Conservation (phyloP, 2,113 vertebrate species). For the Hippocampus zosterae region DNA sequence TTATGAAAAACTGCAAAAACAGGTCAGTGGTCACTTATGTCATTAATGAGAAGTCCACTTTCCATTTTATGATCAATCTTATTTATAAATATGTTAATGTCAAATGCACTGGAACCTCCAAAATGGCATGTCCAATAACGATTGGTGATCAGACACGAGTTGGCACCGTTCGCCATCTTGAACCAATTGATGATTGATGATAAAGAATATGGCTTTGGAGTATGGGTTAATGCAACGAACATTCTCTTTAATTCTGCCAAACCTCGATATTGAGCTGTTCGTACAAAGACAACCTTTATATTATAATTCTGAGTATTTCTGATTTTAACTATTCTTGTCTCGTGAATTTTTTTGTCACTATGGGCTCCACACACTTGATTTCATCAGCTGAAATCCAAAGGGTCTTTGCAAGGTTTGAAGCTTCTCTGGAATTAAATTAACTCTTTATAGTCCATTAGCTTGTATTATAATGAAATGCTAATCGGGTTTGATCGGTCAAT, state of each 20-base stretch:
- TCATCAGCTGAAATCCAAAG: not conserved
- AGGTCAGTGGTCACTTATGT: too few species aligned
- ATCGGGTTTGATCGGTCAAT: not conserved
- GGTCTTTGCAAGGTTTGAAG: not conserved
- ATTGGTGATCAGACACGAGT: too few species aligned
- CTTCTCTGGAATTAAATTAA: slow-evolving; percentile 3
- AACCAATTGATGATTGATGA: slow-evolving; percentile 4
- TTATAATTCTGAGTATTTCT: not conserved
- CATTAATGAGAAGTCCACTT: too few species aligned
- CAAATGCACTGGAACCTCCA: too few species aligned
- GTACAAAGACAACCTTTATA: not conserved
- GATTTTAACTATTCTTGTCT: not conserved
- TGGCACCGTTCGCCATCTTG: too few species aligned
- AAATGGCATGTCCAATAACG: too few species aligned
- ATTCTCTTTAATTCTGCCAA: not conserved
- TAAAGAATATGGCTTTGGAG: slow-evolving; percentile 42
- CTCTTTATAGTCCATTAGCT: slow-evolving; percentile 4
- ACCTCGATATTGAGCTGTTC: not conserved
- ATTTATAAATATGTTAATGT: too few species aligned
- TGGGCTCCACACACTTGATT: not conserved
- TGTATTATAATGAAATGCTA: slow-evolving; percentile 3
- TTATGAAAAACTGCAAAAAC: too few species aligned
- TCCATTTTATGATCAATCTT: too few species aligned
- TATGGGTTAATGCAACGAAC: not conserved
- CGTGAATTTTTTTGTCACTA: not conserved